These are phyloP conservation scores for Smittia aterrima DNA, from an alignment of 2,888 invertebrate species.

Conservation along the genomic window DNA sequence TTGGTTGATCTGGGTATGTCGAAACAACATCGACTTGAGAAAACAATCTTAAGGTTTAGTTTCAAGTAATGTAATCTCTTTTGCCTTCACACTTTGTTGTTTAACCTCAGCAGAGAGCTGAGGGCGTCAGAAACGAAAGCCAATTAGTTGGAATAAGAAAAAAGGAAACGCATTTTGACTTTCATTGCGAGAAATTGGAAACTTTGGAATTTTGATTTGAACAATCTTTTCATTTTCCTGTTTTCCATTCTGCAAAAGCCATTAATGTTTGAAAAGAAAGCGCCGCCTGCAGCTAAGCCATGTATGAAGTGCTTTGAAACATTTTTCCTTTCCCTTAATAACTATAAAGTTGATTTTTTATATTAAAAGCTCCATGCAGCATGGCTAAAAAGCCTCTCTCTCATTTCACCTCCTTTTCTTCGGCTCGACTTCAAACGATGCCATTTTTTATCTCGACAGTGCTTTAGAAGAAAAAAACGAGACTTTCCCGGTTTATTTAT, in stretches of 20 bases:
- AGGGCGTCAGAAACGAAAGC: too few species aligned
- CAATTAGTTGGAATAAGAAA: too few species aligned
- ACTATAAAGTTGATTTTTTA: slow-evolving; percentile 36
- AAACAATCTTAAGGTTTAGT: neutral
- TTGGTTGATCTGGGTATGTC: too few species aligned
- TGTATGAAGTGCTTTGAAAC: neutral
- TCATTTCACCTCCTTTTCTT: neutral
- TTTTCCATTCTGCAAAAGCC: neutral
- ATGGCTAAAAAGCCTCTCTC: neutral
- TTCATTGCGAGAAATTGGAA: neutral
- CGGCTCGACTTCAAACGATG: slow-evolving; percentile 4
- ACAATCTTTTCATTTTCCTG: neutral
- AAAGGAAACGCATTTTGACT: too few species aligned
- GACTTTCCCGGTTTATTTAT: neutral
- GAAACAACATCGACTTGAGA: too few species aligned
- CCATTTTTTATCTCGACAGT: neutral
- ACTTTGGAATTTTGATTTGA: neutral
- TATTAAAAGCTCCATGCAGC: neutral
- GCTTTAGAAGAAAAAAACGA: neutral
- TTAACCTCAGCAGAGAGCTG: too few species aligned
- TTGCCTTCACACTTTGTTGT: too few species aligned
- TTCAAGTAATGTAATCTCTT: neutral
- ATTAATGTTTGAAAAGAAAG: neutral
- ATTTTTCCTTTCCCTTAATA: slow-evolving; percentile 15
- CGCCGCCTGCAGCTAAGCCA: neutral